A percentile compares a stretch with the other conserved stretches of the same genome.
phyloP scores from a whole-genome alignment of 92 coral and sea anemone genomes.

The Palythoa caribaeorum region DNA sequence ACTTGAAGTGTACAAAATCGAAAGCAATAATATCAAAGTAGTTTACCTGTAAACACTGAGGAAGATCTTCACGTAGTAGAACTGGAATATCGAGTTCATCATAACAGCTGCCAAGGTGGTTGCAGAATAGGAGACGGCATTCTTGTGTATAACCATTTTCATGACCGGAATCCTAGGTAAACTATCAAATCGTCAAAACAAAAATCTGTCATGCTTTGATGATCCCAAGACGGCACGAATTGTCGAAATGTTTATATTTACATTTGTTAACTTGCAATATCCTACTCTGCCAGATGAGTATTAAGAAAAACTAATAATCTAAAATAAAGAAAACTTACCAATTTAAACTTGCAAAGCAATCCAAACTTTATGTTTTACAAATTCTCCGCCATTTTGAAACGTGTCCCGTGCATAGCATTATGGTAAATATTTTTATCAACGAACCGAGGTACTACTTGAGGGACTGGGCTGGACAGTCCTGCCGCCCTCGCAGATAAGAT shows the following conservation, averaged over 20 bases:
- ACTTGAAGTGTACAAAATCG: too few species aligned
- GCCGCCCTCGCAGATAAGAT: too few species aligned
- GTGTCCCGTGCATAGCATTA: constrained; percentile 18
- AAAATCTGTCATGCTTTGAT: neutral
- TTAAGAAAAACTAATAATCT: neutral
- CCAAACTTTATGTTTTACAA: neutral
- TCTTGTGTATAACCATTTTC: constrained; percentile 62
- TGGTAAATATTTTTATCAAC: neutral
- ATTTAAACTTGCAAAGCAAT: neutral
- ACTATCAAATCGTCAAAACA: neutral
- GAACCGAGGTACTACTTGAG: too few species aligned
- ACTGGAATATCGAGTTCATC: constrained; percentile 93
- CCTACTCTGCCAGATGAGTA: too few species aligned
- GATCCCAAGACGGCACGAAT: too few species aligned
- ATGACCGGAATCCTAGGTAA: neutral
- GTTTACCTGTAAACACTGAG: constrained; percentile 88
- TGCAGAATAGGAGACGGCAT: constrained; percentile 87
- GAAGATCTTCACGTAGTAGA: constrained; percentile 92
- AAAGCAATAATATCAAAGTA: too few species aligned
- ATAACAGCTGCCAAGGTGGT: constrained; percentile 85
- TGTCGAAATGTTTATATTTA: too few species aligned
- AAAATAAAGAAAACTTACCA: neutral
- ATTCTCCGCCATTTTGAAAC: constrained; percentile 35
- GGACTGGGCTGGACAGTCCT: too few species aligned
- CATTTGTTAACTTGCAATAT: too few species aligned